These are phyloP conservation scores for Gandaritis pyraliata DNA, from an alignment of 2,888 invertebrate genomes.

Conservation along the genomic window DNA sequence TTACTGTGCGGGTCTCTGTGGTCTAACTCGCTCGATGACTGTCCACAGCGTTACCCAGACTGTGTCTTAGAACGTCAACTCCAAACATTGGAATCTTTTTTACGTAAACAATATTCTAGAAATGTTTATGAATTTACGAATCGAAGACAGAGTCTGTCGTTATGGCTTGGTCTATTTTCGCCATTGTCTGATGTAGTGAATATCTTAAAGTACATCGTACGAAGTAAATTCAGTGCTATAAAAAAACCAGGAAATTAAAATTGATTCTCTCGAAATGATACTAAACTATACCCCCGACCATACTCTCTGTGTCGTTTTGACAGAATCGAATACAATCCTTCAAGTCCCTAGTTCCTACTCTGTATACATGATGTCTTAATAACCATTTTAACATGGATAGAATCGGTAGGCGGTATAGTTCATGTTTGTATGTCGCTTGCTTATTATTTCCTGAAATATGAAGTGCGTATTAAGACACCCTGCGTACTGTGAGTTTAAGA, in stretches of 20 bases:
- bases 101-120: conserved; percentile 25
- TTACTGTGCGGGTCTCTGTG: conserved; percentile 14
- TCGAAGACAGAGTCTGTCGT: conserved; percentile 14
- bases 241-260: conserved; percentile 12
- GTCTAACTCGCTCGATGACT: not conserved
- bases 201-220: conserved; percentile 12
- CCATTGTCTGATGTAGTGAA: conserved; percentile 27
- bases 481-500: conserved; percentile 11
- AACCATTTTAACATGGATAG: conserved; percentile 4
- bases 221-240: conserved; percentile 10
- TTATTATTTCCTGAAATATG: conserved; percentile 14
- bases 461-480: not conserved
- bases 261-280: conserved; percentile 46
- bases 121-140: conserved; percentile 15
- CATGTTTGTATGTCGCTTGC: conserved; percentile 15
- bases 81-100: conserved; percentile 28
- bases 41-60: conserved; percentile 7
- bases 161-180: conserved; percentile 16
- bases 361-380: conserved; percentile 15
- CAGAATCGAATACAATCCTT: conserved; percentile 39
- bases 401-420: conserved; percentile 22
- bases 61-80: conserved; percentile 11
- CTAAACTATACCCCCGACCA: conserved; percentile 44
- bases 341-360: conserved; percentile 30
- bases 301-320: conserved; percentile 45